These are phyloP conservation scores for Drusus annulatus DNA, from an alignment of 1,140 invertebrate genomes.

Conservation along the genomic window DNA sequence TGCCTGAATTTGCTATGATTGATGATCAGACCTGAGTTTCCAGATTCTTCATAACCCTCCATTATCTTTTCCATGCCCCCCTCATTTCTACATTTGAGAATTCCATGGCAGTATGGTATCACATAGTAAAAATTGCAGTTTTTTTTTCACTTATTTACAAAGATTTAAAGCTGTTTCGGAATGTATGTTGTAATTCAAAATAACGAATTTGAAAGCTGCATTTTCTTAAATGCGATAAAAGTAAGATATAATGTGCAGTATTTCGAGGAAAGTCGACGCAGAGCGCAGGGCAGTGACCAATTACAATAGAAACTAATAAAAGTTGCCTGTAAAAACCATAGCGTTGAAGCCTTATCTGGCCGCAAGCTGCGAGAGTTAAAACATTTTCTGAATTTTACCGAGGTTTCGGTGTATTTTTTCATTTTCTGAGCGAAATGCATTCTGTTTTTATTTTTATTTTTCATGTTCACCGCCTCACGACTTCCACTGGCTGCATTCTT, in stretches of 20 bases:
- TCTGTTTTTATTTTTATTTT: conserved; percentile 12
- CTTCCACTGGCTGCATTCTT: conserved; percentile 10
- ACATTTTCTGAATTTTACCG: conserved; percentile 28
- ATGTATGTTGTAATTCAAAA: too few species aligned
- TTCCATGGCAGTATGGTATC: too few species aligned
- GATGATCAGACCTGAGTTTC: too few species aligned
- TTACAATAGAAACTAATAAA: conserved; percentile 44
- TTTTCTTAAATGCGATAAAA: too few species aligned
- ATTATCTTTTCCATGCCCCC: too few species aligned
- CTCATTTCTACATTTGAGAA: too few species aligned
- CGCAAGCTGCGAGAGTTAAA: not conserved
- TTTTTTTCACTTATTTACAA: too few species aligned
- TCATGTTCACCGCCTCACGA: conserved; percentile 5
- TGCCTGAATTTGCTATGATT: too few species aligned
- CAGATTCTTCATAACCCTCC: too few species aligned
- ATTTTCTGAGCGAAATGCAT: conserved; percentile 19
- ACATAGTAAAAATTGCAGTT: too few species aligned
- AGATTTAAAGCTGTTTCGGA: too few species aligned
- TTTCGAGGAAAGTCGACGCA: not conserved
- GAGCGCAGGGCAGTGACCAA: conserved; percentile 26
- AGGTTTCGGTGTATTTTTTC: not conserved
- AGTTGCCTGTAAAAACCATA: not conserved
- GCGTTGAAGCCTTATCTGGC: conserved; percentile 38
- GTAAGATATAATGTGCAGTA: not conserved
- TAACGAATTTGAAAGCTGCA: too few species aligned